Base-by-base conservation (phyloP, 2,797 vertebrate genomes). In the Ctenochaetus hawaiiensis region DNA sequence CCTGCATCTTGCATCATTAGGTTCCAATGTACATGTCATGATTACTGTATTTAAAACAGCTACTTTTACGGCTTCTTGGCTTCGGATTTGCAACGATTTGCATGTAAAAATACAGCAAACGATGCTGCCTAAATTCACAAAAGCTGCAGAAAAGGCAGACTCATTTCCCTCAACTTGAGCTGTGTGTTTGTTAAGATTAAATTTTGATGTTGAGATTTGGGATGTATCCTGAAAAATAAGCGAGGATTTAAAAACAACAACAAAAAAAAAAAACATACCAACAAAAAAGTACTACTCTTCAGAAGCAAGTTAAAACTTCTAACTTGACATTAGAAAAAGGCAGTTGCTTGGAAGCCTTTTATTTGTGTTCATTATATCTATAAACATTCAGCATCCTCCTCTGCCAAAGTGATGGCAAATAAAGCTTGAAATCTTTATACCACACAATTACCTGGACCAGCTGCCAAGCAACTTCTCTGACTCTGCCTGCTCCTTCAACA, bases 1-100 rank as follows among this genome's bases (percentile, higher is more conserved):
- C 13, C 22, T 47, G n/a, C 59, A 45, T 53, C 37, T 75, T 74
- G 52, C 60, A 69, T 80, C 52, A 43, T 61, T n/a, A 53, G 34
- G 20, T 34, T 58, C 49, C 26, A 30, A 30, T 30, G 26, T 30
- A 65, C 45, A 59, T 18, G 65, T 80, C 44, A 71, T 64, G 22
- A 56, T 66, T 12, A 26, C 20, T 69, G 53, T n/a, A 44, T 68
- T 71, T 39, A 58, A 52, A 60, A 63, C 26, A 45, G 20, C 39
- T 34, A 68, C 51, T 76, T 62, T 67, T 13, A 61, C 17, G 6
- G 26, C 18, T 60, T 52, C 8, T 1, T 17, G 8, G 39, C 14
- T 72, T 71, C 65, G 37, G 45, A 71, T 68, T 17, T 65, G 47
- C 16, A 57, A 2, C 13, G 17, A 51, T 62, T 57, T 54, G 18